Evolutionary conservation across 2,797 vertebrate species (phyloP).

Genomic region (Rhodeus uyekii): DNA sequence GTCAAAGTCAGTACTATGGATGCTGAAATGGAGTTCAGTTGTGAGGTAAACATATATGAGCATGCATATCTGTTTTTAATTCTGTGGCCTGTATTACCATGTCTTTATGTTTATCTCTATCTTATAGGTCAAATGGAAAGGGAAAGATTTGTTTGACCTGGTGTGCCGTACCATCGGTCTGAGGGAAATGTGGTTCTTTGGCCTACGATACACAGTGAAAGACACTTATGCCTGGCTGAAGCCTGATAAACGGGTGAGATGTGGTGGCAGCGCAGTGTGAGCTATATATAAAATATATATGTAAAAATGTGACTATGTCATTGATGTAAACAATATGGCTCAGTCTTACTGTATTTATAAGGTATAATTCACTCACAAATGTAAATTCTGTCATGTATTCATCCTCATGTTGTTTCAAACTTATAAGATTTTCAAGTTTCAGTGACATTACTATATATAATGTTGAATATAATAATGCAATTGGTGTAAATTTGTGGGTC

Average conservation of each 20-base stretch:
- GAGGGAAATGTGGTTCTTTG: constrained; percentile 95
- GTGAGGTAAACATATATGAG: constrained; percentile 79
- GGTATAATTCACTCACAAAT: too few relatives aligned
- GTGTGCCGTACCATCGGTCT: constrained; percentile 90
- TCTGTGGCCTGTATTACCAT: not conserved
- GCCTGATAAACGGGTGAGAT: constrained; percentile 87
- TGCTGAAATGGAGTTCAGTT: constrained; percentile 93
- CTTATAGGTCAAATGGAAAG: constrained; percentile 91
- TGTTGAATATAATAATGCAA: too few relatives aligned
- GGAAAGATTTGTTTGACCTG: constrained; percentile 91
- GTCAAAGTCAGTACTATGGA: constrained; percentile 93
- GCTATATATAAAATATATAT: too few relatives aligned
- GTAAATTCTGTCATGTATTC: too few relatives aligned
- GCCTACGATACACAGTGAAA: constrained; percentile 87
- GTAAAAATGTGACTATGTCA: too few relatives aligned
- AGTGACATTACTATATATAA: too few relatives aligned
- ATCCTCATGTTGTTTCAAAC: too few relatives aligned
- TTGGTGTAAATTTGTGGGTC: too few relatives aligned
- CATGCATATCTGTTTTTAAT: not conserved
- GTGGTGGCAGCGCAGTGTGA: not conserved
- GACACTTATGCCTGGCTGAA: constrained; percentile 92
- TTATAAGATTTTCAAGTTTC: too few relatives aligned
- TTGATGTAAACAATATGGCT: too few relatives aligned
- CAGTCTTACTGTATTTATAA: too few relatives aligned
- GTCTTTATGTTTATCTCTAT: not conserved